Base-by-base conservation (phyloP, 1,140 invertebrate genomes). In the Lasioglossum baleicum region DNA sequence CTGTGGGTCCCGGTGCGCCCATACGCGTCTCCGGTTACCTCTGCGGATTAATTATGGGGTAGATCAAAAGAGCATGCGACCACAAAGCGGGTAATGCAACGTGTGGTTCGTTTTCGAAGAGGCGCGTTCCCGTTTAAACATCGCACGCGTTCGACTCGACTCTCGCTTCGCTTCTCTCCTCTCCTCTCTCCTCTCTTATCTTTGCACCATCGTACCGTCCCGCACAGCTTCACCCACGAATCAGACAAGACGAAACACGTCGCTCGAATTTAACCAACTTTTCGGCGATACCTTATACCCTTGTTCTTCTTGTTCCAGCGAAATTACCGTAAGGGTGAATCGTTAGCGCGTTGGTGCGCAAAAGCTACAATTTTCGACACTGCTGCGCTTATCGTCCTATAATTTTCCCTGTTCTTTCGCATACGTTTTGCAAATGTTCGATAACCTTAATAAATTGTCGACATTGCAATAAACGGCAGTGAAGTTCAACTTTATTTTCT, bases 21-120 rank as follows among this genome's bases (percentile, higher is more conserved):
- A 90, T 91, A 91, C 90, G 89, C 87, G 88, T 92, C 91, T 92
- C 91, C 87, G 88, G 92, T 92, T 92, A 92, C 92, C 89, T 91
- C 90, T 89, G 87, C 87, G 90, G 91, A 92, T 92, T 92, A 92
- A 92, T 92, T 92, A 92, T 92, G 90, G 88, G 90, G 89, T 89
- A 91, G 90, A 92, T 92, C 92, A 92, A 92, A 92, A 92, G 92
- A 92, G 91, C 89, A 90, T 86, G 81, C 88, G 87, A 84, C 90
- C 87, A 92, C 92, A 92, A 92, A 92, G 91, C 91, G 87, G 67
- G 81, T 89, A 88, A 90, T 88, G 88, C 89, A 91, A 90, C 87
- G 89, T 88, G 89, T 90, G 80, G 83, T 83, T 74, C 82, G 69
- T 83, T 84, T 88, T 84, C 75, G 82, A 87, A 88, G 88, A 84